These are phyloP conservation scores for Netelia inedita DNA, from an alignment of 2,888 invertebrate species.

Conservation along the genomic window DNA sequence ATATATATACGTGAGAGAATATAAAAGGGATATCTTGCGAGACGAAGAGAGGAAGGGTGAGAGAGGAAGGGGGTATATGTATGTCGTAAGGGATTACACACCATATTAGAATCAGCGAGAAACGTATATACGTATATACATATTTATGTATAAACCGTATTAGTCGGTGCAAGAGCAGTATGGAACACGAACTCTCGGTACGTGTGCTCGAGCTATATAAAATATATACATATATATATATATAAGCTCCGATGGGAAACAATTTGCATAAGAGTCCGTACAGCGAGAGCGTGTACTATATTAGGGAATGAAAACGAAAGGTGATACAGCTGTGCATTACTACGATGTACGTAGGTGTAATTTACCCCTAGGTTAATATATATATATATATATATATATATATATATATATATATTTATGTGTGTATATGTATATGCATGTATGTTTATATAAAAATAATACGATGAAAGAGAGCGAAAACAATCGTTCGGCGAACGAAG, in stretches of 20 bases:
- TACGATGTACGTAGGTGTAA: not conserved
- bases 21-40: slow-evolving; percentile 13
- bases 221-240: not conserved
- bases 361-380: not conserved
- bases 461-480: slow-evolving; percentile 17
- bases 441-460: not conserved
- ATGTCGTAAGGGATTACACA: slow-evolving; percentile 44
- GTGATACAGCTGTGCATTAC: slow-evolving; percentile 47
- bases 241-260: slow-evolving; percentile 63
- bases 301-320: slow-evolving; percentile 65
- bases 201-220: slow-evolving; percentile 11
- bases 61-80: slow-evolving; percentile 13
- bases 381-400: not conserved
- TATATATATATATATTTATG: not conserved
- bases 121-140: not conserved
- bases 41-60: not conserved
- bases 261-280: slow-evolving; percentile 69
- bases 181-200: slow-evolving; percentile 46
- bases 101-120: slow-evolving; percentile 5
- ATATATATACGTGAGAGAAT: slow-evolving; percentile 33
- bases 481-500: slow-evolving; percentile 21
- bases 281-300: slow-evolving; percentile 42
- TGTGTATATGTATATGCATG: not conserved
- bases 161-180: slow-evolving; percentile 26
- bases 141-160: slow-evolving; percentile 11